Conservation (phyloP, 2,113 vertebrate species). For the Ursus arctos region DNA sequence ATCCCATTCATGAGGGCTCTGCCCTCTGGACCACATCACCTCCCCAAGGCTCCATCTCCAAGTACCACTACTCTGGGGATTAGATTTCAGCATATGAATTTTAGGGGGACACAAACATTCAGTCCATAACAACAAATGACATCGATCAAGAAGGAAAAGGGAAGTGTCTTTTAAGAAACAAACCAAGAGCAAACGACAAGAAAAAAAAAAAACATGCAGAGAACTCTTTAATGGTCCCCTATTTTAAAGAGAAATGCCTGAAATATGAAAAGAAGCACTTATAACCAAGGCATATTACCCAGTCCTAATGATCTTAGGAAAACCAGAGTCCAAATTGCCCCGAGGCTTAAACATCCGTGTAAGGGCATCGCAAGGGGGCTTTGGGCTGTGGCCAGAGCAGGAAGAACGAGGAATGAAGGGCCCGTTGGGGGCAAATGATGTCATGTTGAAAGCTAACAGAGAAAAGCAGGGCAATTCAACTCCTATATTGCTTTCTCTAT, state of each 20-base stretch:
- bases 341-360: not conserved
- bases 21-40: not conserved
- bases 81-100: not conserved
- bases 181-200: not conserved
- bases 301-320: not conserved
- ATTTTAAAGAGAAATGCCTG: conserved; percentile 19
- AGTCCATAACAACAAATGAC: not conserved
- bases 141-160: not conserved
- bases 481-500: conserved; percentile 30
- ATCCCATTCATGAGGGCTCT: not conserved
- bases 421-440: not conserved
- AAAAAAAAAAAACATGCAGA: not conserved
- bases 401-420: not conserved
- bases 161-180: not conserved
- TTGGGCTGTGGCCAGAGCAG: not conserved
- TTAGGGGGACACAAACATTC: not conserved
- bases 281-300: not conserved
- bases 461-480: not conserved
- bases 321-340: not conserved
- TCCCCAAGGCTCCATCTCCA: not conserved
- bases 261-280: not conserved
- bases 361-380: not conserved
- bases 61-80: not conserved
- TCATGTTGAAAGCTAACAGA: not conserved
- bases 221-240: not conserved